Evolutionary conservation across 1,140 invertebrate genomes (phyloP).

Genomic region (Rhagoletis zephyria): DNA sequence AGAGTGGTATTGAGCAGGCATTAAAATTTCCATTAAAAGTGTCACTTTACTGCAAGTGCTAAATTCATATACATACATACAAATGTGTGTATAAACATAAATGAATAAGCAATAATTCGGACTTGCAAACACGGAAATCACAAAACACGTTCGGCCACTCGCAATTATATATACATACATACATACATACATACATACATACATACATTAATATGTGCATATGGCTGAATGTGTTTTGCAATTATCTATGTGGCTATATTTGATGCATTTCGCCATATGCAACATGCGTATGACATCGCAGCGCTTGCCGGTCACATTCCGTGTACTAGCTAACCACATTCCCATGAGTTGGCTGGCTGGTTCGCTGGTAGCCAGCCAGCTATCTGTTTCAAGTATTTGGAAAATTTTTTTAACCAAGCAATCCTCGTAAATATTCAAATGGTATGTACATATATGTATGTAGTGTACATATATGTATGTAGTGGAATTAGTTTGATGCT

Average conservation of each 20-base stretch:
- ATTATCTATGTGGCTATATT: constrained; percentile 33
- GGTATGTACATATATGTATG: too few species aligned
- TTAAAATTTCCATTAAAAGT: constrained; percentile 1
- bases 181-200: neutral
- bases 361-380: neutral
- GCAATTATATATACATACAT: neutral
- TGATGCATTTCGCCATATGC: neutral
- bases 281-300: neutral
- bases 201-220: neutral
- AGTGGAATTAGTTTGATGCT: neutral
- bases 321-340: neutral
- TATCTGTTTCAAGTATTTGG: neutral
- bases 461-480: too few species aligned
- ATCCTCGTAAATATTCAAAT: too few species aligned
- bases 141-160: neutral
- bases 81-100: neutral
- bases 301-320: constrained; percentile 7
- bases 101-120: neutral
- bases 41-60: neutral
- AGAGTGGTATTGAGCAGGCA: neutral
- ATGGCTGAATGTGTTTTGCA: neutral
- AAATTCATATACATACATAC: too few species aligned
- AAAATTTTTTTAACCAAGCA: neutral
- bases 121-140: neutral
- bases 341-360: neutral